Conservation (phyloP, 2,888 invertebrate genomes). For the Andrena minutula region DNA sequence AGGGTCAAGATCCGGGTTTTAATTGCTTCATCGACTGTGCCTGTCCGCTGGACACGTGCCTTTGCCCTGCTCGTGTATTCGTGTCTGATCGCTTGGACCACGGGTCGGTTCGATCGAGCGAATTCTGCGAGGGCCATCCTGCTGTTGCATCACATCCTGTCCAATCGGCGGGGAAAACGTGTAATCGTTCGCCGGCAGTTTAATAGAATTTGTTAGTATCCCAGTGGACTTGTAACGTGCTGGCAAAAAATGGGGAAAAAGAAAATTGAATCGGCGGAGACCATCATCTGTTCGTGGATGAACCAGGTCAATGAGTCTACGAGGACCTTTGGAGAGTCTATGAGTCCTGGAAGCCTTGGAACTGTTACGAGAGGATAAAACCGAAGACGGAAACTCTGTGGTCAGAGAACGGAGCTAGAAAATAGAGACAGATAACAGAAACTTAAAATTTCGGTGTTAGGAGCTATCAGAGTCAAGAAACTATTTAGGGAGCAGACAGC, state of each 20-base stretch:
- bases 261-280: background rate
- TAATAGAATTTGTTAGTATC: background rate
- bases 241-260: background rate
- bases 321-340: background rate
- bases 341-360: background rate
- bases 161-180: conserved; percentile 4
- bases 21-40: conserved; percentile 67
- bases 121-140: conserved; percentile 15
- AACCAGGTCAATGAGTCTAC: conserved; percentile 2
- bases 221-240: background rate
- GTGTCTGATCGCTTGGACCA: background rate
- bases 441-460: no score
- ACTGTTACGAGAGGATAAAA: background rate
- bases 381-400: background rate
- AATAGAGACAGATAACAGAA: no score
- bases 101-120: background rate
- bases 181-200: conserved; percentile 9
- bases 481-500: no score
- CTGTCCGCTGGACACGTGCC: background rate
- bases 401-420: no score
- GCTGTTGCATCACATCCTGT: conserved; percentile 45
- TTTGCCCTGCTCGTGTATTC: conserved; percentile 7
- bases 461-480: no score
- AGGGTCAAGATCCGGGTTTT: conserved; percentile 60
- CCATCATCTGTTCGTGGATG: background rate